Evolutionary conservation across 2,113 vertebrate species (phyloP).

Genomic region (Eonycteris spelaea): DNA sequence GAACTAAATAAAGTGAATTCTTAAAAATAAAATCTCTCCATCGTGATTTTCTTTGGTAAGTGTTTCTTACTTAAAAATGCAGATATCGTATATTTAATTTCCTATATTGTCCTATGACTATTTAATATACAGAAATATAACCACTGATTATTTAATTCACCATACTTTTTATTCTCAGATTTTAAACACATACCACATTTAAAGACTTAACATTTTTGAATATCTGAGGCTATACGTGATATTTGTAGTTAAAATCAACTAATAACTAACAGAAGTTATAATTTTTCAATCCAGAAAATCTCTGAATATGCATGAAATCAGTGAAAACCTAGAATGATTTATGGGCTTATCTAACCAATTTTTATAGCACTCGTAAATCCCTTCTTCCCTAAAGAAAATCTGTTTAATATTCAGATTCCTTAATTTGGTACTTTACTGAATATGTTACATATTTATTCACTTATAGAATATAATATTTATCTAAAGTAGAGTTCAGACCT

Average conservation of each 20-base stretch:
- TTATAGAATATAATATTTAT: slow-evolving; percentile 75
- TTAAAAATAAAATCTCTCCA: neutral
- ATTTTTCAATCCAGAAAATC: slow-evolving; percentile 56
- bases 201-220: slow-evolving; percentile 39
- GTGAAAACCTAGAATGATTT: slow-evolving; percentile 59
- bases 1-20: neutral
- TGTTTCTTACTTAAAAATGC: neutral
- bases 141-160: neutral
- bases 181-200: slow-evolving; percentile 7
- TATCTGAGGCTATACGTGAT: slow-evolving; percentile 1
- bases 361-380: slow-evolving; percentile 59
- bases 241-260: slow-evolving; percentile 51
- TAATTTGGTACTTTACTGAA: slow-evolving; percentile 62
- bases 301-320: slow-evolving; percentile 74
- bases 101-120: neutral
- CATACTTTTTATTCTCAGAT: neutral
- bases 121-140: neutral
- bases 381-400: slow-evolving; percentile 59
- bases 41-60: neutral
- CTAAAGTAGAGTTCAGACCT: slow-evolving; percentile 70
- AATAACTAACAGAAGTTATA: slow-evolving; percentile 56
- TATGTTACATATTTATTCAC: slow-evolving; percentile 69
- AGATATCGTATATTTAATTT: neutral
- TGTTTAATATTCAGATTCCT: slow-evolving; percentile 66
- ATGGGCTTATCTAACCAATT: slow-evolving; percentile 59